Evolutionary conservation across 30 jellyfish, hydroid and myxozoan genomes (phyloP).

Genomic region (Chrysaora quinquecirrha): DNA sequence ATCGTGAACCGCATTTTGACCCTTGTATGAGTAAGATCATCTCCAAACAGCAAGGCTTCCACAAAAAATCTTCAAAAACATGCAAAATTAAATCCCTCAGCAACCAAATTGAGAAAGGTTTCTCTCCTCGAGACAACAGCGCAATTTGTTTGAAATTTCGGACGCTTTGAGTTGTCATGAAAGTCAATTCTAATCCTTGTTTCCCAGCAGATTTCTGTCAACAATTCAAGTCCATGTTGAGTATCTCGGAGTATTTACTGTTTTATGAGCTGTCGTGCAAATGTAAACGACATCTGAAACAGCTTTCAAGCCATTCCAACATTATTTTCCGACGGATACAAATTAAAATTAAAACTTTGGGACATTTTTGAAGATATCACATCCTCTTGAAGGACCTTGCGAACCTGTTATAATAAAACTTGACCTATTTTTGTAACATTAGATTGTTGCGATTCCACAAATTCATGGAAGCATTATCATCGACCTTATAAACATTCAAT

Average conservation of each 20-base stretch:
- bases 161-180: neutral
- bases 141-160: neutral
- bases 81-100: neutral
- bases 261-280: constrained; percentile 11
- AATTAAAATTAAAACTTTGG: too few species aligned
- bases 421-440: neutral
- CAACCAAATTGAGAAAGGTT: neutral
- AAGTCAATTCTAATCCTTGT: neutral
- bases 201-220: constrained; percentile 18
- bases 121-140: neutral
- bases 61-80: neutral
- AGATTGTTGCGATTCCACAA: neutral
- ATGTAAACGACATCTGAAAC: neutral
- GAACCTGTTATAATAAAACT: neutral
- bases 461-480: neutral
- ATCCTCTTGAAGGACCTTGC: neutral
- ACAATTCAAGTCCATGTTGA: constrained; percentile 10
- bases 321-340: too few species aligned
- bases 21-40: constrained; percentile 44
- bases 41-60: constrained; percentile 9
- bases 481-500: neutral
- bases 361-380: too few species aligned
- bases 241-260: neutral
- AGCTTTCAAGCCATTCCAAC: neutral
- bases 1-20: constrained; percentile 66